Percentiles rank a stretch among this genome's conserved stretches.
Conservation (phyloP, 2,113 vertebrate species). For the Poeciliopsis turrubarensis region DNA sequence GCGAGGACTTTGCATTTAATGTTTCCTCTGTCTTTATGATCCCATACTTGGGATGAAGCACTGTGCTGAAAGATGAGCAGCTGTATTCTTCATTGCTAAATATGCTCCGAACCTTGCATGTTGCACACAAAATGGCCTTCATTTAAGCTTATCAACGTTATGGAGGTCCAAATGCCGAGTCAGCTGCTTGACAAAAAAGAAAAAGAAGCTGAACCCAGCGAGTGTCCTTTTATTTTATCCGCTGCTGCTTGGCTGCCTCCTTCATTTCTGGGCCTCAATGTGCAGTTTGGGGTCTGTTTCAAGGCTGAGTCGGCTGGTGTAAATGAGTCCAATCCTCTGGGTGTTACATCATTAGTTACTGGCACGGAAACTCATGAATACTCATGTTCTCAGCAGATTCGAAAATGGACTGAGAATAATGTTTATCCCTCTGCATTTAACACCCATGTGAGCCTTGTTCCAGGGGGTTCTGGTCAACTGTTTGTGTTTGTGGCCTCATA, state of each 20-base stretch:
- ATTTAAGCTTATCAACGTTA: too few relatives aligned
- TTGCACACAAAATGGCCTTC: too few relatives aligned
- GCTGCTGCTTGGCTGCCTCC: background rate
- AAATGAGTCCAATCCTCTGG: background rate
- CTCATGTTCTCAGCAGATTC: background rate
- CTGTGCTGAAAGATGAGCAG: background rate
- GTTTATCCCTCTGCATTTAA: background rate
- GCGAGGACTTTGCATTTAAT: background rate
- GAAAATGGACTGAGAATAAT: background rate
- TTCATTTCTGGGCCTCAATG: background rate
- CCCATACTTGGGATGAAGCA: background rate
- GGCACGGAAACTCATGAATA: background rate
- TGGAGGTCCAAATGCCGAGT: too few relatives aligned
- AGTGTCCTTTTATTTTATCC: background rate
- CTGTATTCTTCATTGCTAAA: too few relatives aligned
- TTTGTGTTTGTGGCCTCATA: constrained; percentile 2
- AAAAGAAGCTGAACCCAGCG: background rate
- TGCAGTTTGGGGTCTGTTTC: background rate
- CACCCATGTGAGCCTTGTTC: background rate
- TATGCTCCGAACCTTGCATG: too few relatives aligned
- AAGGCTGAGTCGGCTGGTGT: background rate
- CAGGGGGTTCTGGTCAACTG: background rate
- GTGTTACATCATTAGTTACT: background rate
- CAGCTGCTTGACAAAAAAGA: too few relatives aligned
- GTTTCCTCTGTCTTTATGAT: background rate